phyloP scores from a whole-genome alignment of 2,797 vertebrate species.

The Rhinella marina region DNA sequence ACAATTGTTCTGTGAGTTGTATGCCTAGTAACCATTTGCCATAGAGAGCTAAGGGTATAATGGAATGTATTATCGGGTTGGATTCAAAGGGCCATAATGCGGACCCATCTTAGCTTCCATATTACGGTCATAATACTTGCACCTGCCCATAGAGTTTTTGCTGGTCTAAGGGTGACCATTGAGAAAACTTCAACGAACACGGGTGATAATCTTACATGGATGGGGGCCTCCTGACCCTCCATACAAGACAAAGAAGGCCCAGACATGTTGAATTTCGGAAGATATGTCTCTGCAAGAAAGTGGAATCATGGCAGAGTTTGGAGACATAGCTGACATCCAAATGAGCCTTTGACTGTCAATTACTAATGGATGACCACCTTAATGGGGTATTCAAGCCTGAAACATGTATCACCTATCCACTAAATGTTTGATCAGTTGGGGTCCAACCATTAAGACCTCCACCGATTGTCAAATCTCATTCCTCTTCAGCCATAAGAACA shows the following conservation, averaged over 20 bases:
- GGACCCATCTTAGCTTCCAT: not conserved
- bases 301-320: not conserved
- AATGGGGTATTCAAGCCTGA: no score
- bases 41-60: not conserved
- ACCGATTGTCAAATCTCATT: no score
- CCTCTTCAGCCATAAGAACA: no score
- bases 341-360: no score
- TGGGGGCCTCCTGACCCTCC: not conserved
- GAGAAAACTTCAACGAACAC: not conserved
- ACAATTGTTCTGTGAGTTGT: not conserved
- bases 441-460: no score
- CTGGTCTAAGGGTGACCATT: not conserved
- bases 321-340: not conserved
- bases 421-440: no score
- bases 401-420: no score
- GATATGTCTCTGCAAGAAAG: not conserved
- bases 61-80: not conserved
- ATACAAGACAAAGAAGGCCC: not conserved
- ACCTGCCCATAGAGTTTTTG: not conserved
- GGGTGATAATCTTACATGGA: not conserved
- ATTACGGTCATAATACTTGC: not conserved
- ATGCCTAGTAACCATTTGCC: slow-evolving; percentile 7
- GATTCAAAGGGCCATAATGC: not conserved
- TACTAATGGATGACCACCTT: not conserved
- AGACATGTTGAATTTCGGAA: not conserved